Conservation (phyloP, 2,113 vertebrate genomes). For the Takifugu flavidus region DNA sequence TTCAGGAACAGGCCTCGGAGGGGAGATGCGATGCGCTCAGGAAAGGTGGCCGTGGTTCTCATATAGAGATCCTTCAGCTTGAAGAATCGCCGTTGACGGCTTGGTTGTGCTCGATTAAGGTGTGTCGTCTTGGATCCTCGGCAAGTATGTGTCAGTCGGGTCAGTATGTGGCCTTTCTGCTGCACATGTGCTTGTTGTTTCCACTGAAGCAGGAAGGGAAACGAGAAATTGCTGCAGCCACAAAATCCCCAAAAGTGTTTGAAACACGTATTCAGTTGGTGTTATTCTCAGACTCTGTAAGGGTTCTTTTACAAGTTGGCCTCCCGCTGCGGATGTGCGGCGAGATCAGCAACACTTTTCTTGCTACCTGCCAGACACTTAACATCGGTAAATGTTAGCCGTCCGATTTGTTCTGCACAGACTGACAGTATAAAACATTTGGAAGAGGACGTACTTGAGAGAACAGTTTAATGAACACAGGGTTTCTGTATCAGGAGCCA, state of each 20-base stretch:
- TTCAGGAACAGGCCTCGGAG: conserved; percentile 57
- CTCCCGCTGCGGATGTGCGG: conserved; percentile 37
- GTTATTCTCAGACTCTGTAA: too few species aligned
- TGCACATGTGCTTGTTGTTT: too few species aligned
- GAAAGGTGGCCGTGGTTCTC: conserved; percentile 60
- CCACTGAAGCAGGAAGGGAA: too few species aligned
- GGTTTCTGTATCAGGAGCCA: not conserved
- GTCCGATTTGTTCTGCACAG: not conserved
- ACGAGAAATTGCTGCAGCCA: too few species aligned
- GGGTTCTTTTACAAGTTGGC: conserved; percentile 10
- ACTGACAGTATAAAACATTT: not conserved
- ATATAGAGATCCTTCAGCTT: conserved; percentile 39
- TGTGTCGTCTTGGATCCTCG: too few species aligned
- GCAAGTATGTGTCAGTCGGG: too few species aligned
- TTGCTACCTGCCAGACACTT: conserved; percentile 26
- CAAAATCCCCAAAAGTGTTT: too few species aligned
- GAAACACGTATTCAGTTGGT: too few species aligned
- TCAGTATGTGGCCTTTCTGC: too few species aligned
- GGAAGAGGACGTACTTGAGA: not conserved
- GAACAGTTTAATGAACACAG: not conserved
- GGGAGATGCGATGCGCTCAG: conserved; percentile 64
- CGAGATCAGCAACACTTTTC: conserved; percentile 23
- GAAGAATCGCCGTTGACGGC: conserved; percentile 11
- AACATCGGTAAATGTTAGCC: conserved; percentile 19
- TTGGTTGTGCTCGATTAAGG: too few species aligned